A percentile compares a stretch with the other conserved stretches of the same genome.
Conservation (phyloP, 2,888 invertebrate genomes). For the Shargacucullia verbasci region DNA sequence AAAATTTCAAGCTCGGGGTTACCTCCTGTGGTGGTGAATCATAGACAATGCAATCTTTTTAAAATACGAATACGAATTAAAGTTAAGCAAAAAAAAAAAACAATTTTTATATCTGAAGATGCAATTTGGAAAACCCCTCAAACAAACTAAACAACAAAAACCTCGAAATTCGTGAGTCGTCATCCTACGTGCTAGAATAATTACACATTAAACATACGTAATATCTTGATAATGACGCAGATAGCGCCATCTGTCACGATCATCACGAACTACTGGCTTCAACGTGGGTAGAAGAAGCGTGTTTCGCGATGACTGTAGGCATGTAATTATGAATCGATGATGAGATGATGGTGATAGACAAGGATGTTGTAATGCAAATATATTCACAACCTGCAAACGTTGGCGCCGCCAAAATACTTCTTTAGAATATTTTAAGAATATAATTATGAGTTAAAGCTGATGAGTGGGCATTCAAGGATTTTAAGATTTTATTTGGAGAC, state of each 20-base stretch:
- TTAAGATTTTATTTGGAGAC: not conserved
- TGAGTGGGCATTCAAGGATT: constrained; percentile 27
- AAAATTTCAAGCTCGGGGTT: too few relatives aligned
- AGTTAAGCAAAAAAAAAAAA: too few relatives aligned
- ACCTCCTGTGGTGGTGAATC: too few relatives aligned
- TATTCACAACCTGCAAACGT: constrained; percentile 17
- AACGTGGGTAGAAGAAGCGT: constrained; percentile 42
- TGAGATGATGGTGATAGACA: constrained; percentile 26
- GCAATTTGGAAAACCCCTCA: not conserved
- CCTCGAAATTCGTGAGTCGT: constrained; percentile 31
- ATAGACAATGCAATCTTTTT: too few relatives aligned
- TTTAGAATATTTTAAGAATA: constrained; percentile 13
- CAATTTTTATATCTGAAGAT: too few relatives aligned
- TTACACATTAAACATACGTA: constrained; percentile 29
- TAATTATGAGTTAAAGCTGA: constrained; percentile 20
- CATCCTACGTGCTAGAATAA: constrained; percentile 32
- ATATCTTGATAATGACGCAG: constrained; percentile 35
- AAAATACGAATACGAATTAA: too few relatives aligned
- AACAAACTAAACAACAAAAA: not conserved
- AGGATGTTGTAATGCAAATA: constrained; percentile 21
- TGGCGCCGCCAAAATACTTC: constrained; percentile 3
- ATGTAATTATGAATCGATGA: constrained; percentile 33
- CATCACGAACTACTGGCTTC: constrained; percentile 34
- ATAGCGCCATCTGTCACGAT: constrained; percentile 49
- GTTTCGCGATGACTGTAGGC: constrained; percentile 21